Conservation (phyloP, 2,113 vertebrate genomes). For the Menura novaehollandiae region DNA sequence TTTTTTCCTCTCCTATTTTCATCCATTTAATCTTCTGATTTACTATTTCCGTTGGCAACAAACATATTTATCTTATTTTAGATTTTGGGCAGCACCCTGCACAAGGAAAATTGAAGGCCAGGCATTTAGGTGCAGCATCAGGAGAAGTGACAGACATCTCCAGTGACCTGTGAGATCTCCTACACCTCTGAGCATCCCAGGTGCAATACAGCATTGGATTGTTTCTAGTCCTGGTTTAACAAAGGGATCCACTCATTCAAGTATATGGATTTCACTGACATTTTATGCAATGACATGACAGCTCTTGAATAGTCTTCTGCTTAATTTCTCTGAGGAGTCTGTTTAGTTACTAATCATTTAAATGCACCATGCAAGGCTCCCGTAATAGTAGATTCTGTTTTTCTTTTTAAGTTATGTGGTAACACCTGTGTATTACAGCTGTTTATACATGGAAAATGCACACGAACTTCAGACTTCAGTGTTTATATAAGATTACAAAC, state of each 20-base stretch:
- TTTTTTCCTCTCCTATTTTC: not conserved
- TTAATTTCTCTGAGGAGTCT: not conserved
- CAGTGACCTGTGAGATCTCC: not conserved
- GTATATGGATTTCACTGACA: not conserved
- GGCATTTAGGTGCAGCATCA: not conserved
- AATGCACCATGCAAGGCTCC: not conserved
- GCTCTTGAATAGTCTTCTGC: not conserved
- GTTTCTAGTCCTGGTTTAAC: not conserved
- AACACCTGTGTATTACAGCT: not conserved
- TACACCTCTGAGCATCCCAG: not conserved
- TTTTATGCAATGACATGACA: not conserved
- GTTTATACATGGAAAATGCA: not conserved
- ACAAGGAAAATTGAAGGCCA: not conserved
- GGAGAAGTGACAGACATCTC: not conserved
- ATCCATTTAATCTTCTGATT: not conserved
- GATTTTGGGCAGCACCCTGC: not conserved
- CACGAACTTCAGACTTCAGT: not conserved
- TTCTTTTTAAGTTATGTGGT: not conserved
- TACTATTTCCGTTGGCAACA: not conserved
- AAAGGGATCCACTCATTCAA: not conserved
- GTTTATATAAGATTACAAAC: not conserved
- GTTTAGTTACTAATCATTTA: not conserved
- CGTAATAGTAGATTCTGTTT: not conserved
- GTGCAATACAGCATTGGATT: rapidly evolving
- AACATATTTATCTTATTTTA: not conserved